Evolutionary conservation across 2,888 invertebrate species (phyloP).

Genomic region (Leptopterna dolabrata): DNA sequence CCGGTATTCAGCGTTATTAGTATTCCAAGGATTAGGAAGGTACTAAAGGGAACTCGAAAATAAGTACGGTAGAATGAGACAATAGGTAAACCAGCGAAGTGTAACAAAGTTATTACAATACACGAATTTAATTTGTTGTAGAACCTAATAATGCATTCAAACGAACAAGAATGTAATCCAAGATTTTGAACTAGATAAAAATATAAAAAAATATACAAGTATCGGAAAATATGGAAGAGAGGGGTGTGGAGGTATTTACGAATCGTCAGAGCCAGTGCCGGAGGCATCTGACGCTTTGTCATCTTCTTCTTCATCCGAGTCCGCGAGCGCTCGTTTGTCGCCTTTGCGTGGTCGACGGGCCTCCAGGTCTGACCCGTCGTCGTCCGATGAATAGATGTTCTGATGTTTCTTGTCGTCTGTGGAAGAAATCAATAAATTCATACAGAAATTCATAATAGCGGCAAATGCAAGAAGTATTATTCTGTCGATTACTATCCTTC

Average conservation of each 20-base stretch:
- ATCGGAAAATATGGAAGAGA: background rate
- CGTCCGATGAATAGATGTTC: slow-evolving; percentile 89
- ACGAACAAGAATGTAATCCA: background rate
- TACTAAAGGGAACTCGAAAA: too few relatives aligned
- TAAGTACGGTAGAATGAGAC: too few relatives aligned
- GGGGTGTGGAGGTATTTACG: background rate
- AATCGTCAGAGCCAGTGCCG: slow-evolving; percentile 35
- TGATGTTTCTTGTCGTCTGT: slow-evolving; percentile 65
- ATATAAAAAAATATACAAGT: slow-evolving; percentile 8
- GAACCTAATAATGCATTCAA: background rate
- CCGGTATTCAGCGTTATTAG: too few relatives aligned
- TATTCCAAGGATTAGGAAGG: too few relatives aligned
- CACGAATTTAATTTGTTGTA: background rate
- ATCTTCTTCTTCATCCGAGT: slow-evolving; percentile 75
- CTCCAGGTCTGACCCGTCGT: slow-evolving; percentile 86
- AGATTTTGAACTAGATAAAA: background rate
- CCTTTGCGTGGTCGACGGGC: slow-evolving; percentile 68
- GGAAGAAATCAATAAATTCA: slow-evolving; percentile 12
- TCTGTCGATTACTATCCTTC: too few relatives aligned
- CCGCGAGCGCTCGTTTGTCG: slow-evolving; percentile 83
- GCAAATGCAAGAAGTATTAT: too few relatives aligned
- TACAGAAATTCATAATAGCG: too few relatives aligned
- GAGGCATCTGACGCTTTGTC: slow-evolving; percentile 42
- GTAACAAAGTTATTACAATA: background rate
- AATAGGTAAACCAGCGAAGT: too few relatives aligned